A percentile compares a stretch with the other conserved stretches of the same genome.
phyloP scores from a whole-genome alignment of 1,140 invertebrate genomes.

The Bradysia coprophila region DNA sequence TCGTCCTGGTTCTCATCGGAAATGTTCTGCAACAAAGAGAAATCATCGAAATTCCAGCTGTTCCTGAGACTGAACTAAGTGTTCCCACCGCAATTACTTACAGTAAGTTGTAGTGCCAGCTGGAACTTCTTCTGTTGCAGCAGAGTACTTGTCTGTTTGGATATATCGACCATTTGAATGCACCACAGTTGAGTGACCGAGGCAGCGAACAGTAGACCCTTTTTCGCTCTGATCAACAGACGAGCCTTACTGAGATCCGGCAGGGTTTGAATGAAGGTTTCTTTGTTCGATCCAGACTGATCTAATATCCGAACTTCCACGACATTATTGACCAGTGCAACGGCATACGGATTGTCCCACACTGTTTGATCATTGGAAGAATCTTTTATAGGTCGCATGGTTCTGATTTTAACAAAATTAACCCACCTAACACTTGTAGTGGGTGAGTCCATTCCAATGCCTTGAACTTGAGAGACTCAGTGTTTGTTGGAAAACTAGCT shows the following conservation, averaged over 20 bases:
- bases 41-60: too few species aligned
- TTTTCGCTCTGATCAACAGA: conserved; percentile 41
- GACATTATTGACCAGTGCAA: conserved; percentile 62
- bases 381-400: too few species aligned
- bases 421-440: conserved; percentile 13
- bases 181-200: conserved; percentile 77
- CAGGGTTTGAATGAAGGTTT: conserved; percentile 56
- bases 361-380: too few species aligned
- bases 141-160: conserved; percentile 62
- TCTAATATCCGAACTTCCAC: conserved; percentile 69
- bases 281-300: conserved; percentile 37
- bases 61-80: too few species aligned
- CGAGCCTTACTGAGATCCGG: conserved; percentile 45
- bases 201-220: conserved; percentile 68
- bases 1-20: conserved; percentile 65
- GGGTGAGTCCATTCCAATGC: conserved; percentile 14
- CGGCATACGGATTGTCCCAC: conserved; percentile 78
- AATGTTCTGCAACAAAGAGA: conserved; percentile 44
- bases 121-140: conserved; percentile 83
- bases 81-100: too few species aligned
- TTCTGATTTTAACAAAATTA: too few species aligned
- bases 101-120: conserved; percentile 80
- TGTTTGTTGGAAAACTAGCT: too few species aligned
- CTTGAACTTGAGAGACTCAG: too few species aligned
- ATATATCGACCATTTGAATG: conserved; percentile 54